Evolutionary conservation across 2,888 invertebrate species (phyloP).

Genomic region (Mycalesis mineus): DNA sequence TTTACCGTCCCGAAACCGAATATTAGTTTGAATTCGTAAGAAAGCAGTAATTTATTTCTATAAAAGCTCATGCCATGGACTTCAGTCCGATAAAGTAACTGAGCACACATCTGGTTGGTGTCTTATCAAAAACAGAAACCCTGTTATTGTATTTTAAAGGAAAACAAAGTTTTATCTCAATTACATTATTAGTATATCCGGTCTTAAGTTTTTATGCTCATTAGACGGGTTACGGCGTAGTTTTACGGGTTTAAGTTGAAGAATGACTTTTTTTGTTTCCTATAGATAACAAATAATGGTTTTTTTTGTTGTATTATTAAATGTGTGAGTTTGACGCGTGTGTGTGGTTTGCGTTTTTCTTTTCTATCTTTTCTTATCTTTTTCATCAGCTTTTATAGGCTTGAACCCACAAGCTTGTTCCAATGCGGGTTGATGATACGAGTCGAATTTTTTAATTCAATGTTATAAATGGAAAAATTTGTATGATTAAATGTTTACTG

Average conservation of each 20-base stretch:
- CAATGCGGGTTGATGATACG: too few relatives aligned
- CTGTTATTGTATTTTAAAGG: constrained; percentile 62
- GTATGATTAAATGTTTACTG: too few relatives aligned
- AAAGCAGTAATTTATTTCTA: too few relatives aligned
- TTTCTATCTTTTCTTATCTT: too few relatives aligned
- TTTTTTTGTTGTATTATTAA: constrained; percentile 12
- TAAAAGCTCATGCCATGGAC: constrained; percentile 33
- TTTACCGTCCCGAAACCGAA: too few relatives aligned
- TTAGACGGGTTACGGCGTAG: constrained; percentile 40
- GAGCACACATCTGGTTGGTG: constrained; percentile 61
- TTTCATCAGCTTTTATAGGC: neutral
- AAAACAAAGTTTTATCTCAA: constrained; percentile 62
- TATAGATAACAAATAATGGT: constrained; percentile 35
- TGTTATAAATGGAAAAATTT: too few relatives aligned
- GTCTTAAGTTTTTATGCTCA: constrained; percentile 52
- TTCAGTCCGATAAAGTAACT: constrained; percentile 34
- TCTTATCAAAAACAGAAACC: constrained; percentile 63
- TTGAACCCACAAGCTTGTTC: too few relatives aligned
- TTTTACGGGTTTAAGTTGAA: constrained; percentile 40
- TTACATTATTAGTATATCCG: constrained; percentile 59
- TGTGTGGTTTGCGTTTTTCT: neutral
- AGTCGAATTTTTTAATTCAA: too few relatives aligned
- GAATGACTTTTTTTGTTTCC: constrained; percentile 36
- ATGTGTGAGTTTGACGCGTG: constrained; percentile 23
- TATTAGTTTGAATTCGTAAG: too few relatives aligned